These are phyloP conservation scores for Montipora capricornis DNA, from an alignment of 64 coral and sea anemone genomes.

Conservation along the genomic window DNA sequence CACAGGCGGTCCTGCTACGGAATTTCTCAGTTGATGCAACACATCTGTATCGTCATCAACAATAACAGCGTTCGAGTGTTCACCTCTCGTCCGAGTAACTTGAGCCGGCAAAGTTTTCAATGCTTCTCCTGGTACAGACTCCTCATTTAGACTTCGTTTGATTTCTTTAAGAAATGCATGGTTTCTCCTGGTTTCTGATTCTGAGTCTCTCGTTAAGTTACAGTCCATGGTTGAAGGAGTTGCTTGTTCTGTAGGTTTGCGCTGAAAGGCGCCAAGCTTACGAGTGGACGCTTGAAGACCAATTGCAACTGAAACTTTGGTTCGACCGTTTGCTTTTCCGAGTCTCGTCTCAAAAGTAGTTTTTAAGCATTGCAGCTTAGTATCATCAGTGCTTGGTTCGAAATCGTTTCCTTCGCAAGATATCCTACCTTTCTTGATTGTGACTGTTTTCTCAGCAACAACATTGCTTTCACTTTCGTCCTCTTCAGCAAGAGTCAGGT, in stretches of 20 bases:
- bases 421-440: neutral
- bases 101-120: neutral
- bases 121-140: neutral
- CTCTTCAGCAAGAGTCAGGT: neutral
- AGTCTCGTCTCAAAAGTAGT: neutral
- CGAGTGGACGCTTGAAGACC: constrained; percentile 13
- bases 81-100: constrained; percentile 45
- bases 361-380: neutral
- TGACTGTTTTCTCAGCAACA: neutral
- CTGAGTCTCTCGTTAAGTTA: neutral
- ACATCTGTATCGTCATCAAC: neutral
- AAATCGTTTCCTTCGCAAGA: neutral
- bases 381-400: neutral
- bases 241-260: constrained; percentile 9
- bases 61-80: constrained; percentile 5
- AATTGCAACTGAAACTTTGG: neutral
- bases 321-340: neutral
- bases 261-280: constrained; percentile 45
- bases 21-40: neutral
- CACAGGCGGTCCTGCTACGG: neutral
- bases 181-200: neutral
- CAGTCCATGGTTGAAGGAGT: neutral
- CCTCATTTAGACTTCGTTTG: neutral
- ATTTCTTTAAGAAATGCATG: neutral
- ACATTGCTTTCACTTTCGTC: neutral